A percentile compares a stretch with the other conserved stretches of the same genome.
Conservation (phyloP, 2,888 invertebrate genomes). For the Oligia strigilis region DNA sequence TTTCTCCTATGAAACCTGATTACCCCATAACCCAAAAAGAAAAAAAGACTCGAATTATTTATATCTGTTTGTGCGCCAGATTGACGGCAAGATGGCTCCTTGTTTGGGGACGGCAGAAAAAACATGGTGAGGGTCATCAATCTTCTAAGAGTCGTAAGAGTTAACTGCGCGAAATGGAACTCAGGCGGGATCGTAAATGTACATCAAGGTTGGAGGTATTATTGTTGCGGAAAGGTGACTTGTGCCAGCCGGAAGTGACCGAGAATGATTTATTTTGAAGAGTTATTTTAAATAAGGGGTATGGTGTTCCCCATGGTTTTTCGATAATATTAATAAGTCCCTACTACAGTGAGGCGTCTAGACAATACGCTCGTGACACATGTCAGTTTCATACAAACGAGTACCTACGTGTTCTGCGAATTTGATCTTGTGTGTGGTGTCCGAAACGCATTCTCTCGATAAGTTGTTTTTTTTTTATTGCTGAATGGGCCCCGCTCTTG, state of each 20-base stretch:
- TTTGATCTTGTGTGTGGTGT: no score
- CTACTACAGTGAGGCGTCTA: neutral
- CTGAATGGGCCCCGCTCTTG: no score
- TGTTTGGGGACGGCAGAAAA: conserved; percentile 50
- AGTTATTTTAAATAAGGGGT: neutral
- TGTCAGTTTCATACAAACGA: no score
- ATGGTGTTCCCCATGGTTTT: neutral
- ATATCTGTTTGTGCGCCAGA: conserved; percentile 55
- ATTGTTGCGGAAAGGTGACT: conserved; percentile 25
- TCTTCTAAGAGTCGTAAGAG: conserved; percentile 55
- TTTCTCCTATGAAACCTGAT: neutral
- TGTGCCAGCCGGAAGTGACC: conserved; percentile 4
- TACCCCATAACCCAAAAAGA: conserved; percentile 8
- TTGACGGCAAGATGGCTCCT: conserved; percentile 54
- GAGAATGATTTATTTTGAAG: conserved; percentile 16
- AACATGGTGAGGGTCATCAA: conserved; percentile 58
- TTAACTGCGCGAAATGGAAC: conserved; percentile 57
- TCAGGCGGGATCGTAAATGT: conserved; percentile 56
- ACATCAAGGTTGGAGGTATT: conserved; percentile 34
- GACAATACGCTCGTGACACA: no score
- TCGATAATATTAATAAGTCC: neutral
- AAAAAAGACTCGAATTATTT: conserved; percentile 54
- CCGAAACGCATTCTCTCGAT: no score
- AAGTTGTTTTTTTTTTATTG: neutral
- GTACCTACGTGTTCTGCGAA: no score